phyloP scores from a whole-genome alignment of 2,888 invertebrate genomes.

The Thereva nobilitata region DNA sequence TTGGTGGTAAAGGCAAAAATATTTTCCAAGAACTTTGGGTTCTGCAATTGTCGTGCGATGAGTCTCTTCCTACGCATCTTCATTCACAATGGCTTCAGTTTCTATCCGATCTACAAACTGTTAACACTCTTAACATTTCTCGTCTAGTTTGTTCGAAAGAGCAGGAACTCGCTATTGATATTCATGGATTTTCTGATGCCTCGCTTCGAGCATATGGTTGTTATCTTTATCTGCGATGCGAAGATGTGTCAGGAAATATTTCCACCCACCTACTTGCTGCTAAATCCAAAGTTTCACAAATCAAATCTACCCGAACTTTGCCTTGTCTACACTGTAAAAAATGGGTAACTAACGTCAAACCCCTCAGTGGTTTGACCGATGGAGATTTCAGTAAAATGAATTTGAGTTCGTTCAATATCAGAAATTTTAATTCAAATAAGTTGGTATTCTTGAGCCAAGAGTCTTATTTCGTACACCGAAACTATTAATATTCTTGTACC shows the following conservation, averaged over 20 bases:
- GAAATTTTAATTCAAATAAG: too few relatives aligned
- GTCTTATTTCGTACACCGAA: too few relatives aligned
- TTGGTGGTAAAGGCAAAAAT: neutral
- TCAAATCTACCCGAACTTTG: neutral
- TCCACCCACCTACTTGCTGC: neutral
- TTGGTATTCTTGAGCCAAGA: too few relatives aligned
- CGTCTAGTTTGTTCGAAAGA: neutral
- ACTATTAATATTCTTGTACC: too few relatives aligned
- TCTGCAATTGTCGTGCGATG: neutral
- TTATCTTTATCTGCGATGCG: neutral
- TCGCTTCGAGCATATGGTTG: neutral
- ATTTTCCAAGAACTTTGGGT: constrained; percentile 1
- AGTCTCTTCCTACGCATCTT: neutral
- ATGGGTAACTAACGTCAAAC: too few relatives aligned
- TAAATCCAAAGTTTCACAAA: neutral
- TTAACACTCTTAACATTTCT: too few relatives aligned
- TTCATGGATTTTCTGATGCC: constrained; percentile 3
- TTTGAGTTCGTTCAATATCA: too few relatives aligned
- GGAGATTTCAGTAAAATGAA: too few relatives aligned
- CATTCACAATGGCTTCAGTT: neutral
- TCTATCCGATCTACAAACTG: neutral
- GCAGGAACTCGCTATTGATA: neutral
- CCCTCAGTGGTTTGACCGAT: too few relatives aligned
- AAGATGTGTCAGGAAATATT: neutral
- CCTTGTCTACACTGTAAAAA: too few relatives aligned